These are phyloP conservation scores for Phocoena phocoena DNA, from an alignment of 2,113 vertebrate genomes.

Conservation along the genomic window DNA sequence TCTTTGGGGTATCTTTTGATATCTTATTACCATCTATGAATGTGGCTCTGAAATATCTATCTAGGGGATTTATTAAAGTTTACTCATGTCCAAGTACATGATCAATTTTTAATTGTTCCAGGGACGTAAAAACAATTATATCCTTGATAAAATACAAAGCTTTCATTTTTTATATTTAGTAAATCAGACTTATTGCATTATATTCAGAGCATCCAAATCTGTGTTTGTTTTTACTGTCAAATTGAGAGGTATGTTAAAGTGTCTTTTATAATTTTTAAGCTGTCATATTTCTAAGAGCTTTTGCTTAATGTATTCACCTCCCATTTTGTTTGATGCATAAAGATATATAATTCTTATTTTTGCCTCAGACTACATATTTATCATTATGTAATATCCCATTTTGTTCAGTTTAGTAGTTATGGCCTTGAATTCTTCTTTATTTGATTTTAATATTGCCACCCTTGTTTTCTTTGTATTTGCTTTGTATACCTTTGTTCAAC, in stretches of 20 bases:
- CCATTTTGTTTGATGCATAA: neutral
- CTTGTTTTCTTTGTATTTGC: neutral
- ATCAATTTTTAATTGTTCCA: neutral
- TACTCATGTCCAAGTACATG: neutral
- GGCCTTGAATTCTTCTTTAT: neutral
- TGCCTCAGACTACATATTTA: neutral
- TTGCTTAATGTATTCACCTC: neutral
- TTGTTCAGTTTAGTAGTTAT: neutral
- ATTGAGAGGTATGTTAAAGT: neutral
- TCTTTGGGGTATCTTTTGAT: neutral
- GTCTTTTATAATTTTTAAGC: neutral
- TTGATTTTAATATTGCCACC: neutral
- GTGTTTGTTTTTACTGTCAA: neutral
- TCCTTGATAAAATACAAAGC: neutral
- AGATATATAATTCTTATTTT: neutral
- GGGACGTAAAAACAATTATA: neutral
- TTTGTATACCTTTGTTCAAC: neutral
- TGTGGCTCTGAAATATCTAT: neutral
- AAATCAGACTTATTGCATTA: neutral
- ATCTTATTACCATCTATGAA: neutral
- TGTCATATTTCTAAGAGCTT: neutral
- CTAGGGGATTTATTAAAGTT: neutral
- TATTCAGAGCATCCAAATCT: neutral
- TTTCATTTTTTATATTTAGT: neutral
- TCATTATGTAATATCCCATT: neutral